Evolutionary conservation across 2,113 vertebrate genomes (phyloP).

Genomic region (Tamias sibiricus): DNA sequence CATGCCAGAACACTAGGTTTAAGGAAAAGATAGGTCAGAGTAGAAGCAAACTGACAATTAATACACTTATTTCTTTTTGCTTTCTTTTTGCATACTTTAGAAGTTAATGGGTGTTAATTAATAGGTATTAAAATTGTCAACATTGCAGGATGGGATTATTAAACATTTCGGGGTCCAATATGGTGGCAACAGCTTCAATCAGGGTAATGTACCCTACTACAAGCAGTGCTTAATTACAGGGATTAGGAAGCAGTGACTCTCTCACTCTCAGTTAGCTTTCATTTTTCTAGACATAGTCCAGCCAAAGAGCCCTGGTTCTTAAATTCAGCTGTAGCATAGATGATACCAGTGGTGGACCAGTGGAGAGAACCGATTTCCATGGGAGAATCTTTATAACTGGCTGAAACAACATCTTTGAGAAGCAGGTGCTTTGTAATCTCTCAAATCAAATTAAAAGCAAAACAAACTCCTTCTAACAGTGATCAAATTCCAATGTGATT

Average conservation of each 20-base stretch:
- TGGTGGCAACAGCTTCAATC: constrained; percentile 81
- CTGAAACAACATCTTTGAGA: constrained; percentile 62
- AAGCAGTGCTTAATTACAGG: constrained; percentile 85
- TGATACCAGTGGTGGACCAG: not conserved
- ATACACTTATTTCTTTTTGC: constrained; percentile 68
- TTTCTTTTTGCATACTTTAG: constrained; percentile 76
- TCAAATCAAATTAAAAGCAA: constrained; percentile 65
- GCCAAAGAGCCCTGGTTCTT: not conserved
- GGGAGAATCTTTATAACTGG: not conserved
- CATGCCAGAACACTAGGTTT: not conserved
- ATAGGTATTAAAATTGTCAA: constrained; percentile 81
- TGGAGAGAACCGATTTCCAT: not conserved
- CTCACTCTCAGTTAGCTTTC: constrained; percentile 71
- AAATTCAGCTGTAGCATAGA: not conserved
- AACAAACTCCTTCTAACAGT: constrained; percentile 54
- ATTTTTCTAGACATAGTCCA: constrained; percentile 66
- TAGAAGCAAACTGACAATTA: constrained; percentile 61
- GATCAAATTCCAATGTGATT: constrained; percentile 53
- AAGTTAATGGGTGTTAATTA: constrained; percentile 87
- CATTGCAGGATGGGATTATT: constrained; percentile 84
- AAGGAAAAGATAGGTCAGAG: constrained; percentile 56
- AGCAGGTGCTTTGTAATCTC: not conserved
- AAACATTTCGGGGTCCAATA: constrained; percentile 83
- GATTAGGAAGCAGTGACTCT: constrained; percentile 79
- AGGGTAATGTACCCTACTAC: constrained; percentile 83